phyloP scores from a whole-genome alignment of 1,140 invertebrate species.

The Oreohelix idahoensis region DNA sequence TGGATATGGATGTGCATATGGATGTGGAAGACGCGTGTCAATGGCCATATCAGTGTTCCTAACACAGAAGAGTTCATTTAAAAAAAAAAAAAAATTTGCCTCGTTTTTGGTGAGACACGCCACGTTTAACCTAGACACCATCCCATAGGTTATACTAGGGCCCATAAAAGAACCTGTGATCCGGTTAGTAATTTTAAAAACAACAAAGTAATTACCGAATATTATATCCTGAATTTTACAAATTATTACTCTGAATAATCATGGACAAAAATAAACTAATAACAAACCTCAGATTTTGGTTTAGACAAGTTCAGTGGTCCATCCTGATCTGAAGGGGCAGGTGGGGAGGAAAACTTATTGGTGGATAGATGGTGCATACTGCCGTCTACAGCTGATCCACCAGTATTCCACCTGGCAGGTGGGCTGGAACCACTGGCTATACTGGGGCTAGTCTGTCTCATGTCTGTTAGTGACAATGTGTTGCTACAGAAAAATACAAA shows the following conservation, averaged over 20 bases:
- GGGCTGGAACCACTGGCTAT: slow-evolving; percentile 27
- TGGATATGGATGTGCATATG: too few relatives aligned
- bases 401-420: not conserved
- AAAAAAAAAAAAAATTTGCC: too few relatives aligned
- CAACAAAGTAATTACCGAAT: too few relatives aligned
- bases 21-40: too few relatives aligned
- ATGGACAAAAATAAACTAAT: not conserved
- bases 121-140: too few relatives aligned
- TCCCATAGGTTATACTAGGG: too few relatives aligned
- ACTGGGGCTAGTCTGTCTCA: slow-evolving; percentile 30
- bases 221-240: too few relatives aligned
- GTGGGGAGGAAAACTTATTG: slow-evolving; percentile 68
- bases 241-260: not conserved
- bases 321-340: slow-evolving; percentile 77
- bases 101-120: too few relatives aligned
- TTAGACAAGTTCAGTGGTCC: slow-evolving; percentile 90
- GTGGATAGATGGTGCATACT: not conserved
- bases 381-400: not conserved
- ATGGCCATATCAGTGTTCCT: too few relatives aligned
- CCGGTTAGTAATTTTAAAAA: too few relatives aligned
- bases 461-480: not conserved
- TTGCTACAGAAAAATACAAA: not conserved
- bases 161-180: too few relatives aligned
- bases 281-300: slow-evolving; percentile 73
- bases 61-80: too few relatives aligned